Conservation (phyloP, 2,113 vertebrate genomes). For the Hypanus sabinus region DNA sequence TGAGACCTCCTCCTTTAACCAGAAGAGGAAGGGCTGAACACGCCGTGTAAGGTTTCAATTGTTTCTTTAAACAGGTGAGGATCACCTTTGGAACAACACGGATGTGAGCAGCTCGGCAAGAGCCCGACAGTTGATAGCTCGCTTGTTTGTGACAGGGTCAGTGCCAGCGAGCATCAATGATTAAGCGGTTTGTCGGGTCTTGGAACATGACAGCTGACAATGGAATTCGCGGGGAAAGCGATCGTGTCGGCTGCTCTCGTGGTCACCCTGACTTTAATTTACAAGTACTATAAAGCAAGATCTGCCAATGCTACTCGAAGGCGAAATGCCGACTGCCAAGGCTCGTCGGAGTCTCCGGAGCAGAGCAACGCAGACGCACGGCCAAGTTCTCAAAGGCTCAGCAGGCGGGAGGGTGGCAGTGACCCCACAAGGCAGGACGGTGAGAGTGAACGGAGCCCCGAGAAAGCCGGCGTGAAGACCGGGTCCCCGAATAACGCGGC, state of each 20-base stretch:
- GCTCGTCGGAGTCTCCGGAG: background rate
- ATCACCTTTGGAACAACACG: background rate
- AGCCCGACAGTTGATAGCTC: background rate
- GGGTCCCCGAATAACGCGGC: background rate
- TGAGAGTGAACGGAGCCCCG: background rate
- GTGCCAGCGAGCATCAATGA: background rate
- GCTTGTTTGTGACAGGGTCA: background rate
- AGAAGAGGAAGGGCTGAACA: background rate
- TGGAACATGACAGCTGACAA: background rate
- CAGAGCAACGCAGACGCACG: background rate
- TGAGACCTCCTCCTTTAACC: background rate
- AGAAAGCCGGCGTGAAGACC: background rate
- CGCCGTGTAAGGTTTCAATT: background rate
- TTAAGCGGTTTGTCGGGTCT: background rate
- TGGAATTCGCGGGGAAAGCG: conserved; percentile 11
- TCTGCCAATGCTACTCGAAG: background rate
- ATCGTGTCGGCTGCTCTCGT: conserved; percentile 19
- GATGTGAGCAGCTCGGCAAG: background rate
- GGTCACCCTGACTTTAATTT: background rate
- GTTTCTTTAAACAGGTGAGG: background rate
- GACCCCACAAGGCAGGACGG: background rate
- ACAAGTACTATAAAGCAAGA: background rate
- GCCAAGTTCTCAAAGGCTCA: background rate
- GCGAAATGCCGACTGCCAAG: background rate
- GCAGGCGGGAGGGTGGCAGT: no score